A percentile compares a stretch with the other conserved stretches of the same genome.
Evolutionary conservation across 2,888 invertebrate genomes (phyloP).

Genomic region (Pilophorus perplexus): DNA sequence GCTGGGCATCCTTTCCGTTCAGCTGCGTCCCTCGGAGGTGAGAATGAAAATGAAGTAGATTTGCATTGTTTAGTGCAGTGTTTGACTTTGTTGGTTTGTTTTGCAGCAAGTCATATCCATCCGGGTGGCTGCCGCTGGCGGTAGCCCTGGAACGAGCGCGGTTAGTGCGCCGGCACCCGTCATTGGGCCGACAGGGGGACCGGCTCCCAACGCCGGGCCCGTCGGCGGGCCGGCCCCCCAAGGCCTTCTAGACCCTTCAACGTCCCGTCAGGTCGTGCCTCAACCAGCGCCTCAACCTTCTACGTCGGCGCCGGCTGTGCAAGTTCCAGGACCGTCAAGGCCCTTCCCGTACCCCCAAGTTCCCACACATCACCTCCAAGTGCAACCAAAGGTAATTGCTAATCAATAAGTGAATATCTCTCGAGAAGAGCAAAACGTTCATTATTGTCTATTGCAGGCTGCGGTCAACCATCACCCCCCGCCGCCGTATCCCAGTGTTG

Average conservation of each 20-base stretch:
- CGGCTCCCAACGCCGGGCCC: background rate
- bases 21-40: constrained; percentile 63
- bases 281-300: constrained; percentile 1
- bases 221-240: background rate
- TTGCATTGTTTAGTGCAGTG: background rate
- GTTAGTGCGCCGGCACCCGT: constrained; percentile 1
- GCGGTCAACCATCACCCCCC: constrained; percentile 30
- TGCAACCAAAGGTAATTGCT: constrained; percentile 47
- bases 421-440: background rate
- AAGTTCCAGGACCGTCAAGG: constrained; percentile 17
- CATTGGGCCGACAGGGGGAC: background rate
- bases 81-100: background rate
- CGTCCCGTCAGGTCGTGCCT: background rate
- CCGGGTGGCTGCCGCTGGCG: constrained; percentile 20
- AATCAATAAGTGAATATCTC: background rate
- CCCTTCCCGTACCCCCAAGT: constrained; percentile 43
- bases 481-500: constrained; percentile 35
- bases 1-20: constrained; percentile 91
- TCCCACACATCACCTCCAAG: constrained; percentile 37
- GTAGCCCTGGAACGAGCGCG: constrained; percentile 2
- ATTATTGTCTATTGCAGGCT: constrained; percentile 21
- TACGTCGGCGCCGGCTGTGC: constrained; percentile 28
- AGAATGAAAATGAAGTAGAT: background rate
- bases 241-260: background rate
- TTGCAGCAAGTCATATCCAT: constrained; percentile 33